These are phyloP conservation scores for Achlya flavicornis DNA, from an alignment of 2,888 invertebrate species.

Conservation along the genomic window DNA sequence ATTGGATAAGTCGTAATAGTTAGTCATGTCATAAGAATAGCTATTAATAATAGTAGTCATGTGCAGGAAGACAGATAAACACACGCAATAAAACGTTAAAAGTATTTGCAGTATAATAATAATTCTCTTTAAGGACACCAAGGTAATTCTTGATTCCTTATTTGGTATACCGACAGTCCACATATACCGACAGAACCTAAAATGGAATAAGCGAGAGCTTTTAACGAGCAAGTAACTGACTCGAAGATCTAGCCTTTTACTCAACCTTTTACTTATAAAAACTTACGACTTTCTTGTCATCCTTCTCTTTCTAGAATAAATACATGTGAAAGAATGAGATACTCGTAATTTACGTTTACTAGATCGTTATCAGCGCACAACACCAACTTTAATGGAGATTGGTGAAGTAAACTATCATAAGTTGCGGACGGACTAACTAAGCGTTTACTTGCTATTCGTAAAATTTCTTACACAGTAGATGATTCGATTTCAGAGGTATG, in stretches of 20 bases:
- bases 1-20: constrained; percentile 34
- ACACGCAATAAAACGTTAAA: not conserved
- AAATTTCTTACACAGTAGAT: not conserved
- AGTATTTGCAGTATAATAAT: not conserved
- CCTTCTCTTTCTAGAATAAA: constrained; percentile 21
- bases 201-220: constrained; percentile 58
- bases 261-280: constrained; percentile 35
- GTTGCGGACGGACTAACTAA: not conserved
- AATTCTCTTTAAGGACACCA: constrained; percentile 15
- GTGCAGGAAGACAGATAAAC: constrained; percentile 19
- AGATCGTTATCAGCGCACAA: not conserved
- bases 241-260: constrained; percentile 37
- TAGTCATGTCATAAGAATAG: constrained; percentile 24
- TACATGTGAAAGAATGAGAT: constrained; percentile 12
- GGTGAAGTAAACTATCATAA: not conserved
- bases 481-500: not conserved
- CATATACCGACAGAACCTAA: constrained; percentile 59
- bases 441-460: too few species aligned
- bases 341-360: constrained; percentile 14
- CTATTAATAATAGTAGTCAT: constrained; percentile 15
- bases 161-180: constrained; percentile 50
- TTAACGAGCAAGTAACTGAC: constrained; percentile 59
- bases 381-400: not conserved
- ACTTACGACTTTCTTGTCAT: constrained; percentile 24
- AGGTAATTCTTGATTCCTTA: constrained; percentile 46